Conservation (phyloP, 2,888 invertebrate genomes). For the Caenorhabditis sp. region DNA sequence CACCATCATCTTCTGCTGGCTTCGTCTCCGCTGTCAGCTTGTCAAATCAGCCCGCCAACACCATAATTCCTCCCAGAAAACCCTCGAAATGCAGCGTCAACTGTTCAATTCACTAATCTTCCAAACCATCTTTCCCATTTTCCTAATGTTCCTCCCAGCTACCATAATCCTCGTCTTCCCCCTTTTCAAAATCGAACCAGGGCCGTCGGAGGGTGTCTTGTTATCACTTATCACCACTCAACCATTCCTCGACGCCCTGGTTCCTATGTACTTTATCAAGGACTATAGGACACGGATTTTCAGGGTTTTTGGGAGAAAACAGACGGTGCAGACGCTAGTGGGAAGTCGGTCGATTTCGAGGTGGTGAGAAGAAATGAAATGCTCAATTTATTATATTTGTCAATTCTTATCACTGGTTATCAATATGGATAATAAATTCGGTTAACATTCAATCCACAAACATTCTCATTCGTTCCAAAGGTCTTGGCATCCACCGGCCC, state of each 20-base stretch:
- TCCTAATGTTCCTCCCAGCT: constrained; percentile 31
- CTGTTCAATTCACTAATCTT: constrained; percentile 33
- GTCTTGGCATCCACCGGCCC: background rate
- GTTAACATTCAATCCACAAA: background rate
- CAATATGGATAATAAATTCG: too few species aligned
- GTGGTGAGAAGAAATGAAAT: too few species aligned
- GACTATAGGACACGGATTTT: constrained; percentile 27
- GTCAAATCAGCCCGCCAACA: constrained; percentile 13
- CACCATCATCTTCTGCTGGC: constrained; percentile 35
- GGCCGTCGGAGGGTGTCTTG: background rate
- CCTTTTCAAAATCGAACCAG: constrained; percentile 27
- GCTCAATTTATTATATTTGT: too few species aligned
- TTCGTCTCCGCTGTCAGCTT: constrained; percentile 1
- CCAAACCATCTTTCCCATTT: constrained; percentile 38
- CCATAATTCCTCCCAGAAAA: constrained; percentile 17
- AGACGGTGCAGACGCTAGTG: too few species aligned
- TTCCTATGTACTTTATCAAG: constrained; percentile 37
- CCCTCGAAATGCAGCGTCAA: constrained; percentile 40
- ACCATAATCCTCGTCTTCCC: constrained; percentile 30
- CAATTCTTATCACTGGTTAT: too few species aligned
- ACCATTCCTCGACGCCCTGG: constrained; percentile 28
- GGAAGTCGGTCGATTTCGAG: too few species aligned
- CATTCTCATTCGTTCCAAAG: background rate
- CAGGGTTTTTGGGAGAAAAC: background rate
- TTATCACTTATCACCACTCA: constrained; percentile 13